phyloP scores from a whole-genome alignment of 1,140 invertebrate genomes.

The Stenopsyche tienmushanensis region DNA sequence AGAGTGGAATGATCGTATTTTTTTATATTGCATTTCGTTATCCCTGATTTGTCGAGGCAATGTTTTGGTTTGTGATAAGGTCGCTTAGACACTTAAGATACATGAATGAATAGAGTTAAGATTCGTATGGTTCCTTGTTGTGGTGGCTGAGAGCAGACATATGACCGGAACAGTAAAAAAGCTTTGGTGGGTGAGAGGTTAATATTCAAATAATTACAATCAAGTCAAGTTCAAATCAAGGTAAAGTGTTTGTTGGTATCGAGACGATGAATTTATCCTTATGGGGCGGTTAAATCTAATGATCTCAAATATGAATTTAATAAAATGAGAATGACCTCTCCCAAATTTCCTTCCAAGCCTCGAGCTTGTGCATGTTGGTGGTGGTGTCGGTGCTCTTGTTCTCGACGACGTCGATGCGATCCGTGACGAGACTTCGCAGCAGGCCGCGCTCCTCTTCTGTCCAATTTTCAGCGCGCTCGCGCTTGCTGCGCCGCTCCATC shows the following conservation, averaged over 20 bases:
- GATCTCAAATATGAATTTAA: not conserved
- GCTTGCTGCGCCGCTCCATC: constrained; percentile 34
- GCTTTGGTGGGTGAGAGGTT: too few relatives aligned
- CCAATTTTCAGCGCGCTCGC: constrained; percentile 38
- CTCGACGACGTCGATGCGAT: constrained; percentile 34
- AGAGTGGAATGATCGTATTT: too few relatives aligned
- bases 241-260: not conserved
- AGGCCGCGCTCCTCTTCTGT: constrained; percentile 34
- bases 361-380: constrained; percentile 39
- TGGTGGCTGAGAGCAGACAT: too few relatives aligned
- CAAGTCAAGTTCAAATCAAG: not conserved
- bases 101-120: too few relatives aligned
- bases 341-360: constrained; percentile 40
- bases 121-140: too few relatives aligned
- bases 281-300: not conserved
- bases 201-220: not conserved
- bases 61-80: too few relatives aligned
- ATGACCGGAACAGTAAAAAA: too few relatives aligned
- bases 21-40: too few relatives aligned
- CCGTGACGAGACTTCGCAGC: constrained; percentile 28
- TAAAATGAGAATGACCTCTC: constrained; percentile 24
- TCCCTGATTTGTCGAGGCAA: too few relatives aligned
- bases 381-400: constrained; percentile 35
- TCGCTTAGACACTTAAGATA: too few relatives aligned
- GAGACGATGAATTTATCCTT: not conserved